Conservation (phyloP, 2,888 invertebrate species). For the Ditylenchus weischeri region DNA sequence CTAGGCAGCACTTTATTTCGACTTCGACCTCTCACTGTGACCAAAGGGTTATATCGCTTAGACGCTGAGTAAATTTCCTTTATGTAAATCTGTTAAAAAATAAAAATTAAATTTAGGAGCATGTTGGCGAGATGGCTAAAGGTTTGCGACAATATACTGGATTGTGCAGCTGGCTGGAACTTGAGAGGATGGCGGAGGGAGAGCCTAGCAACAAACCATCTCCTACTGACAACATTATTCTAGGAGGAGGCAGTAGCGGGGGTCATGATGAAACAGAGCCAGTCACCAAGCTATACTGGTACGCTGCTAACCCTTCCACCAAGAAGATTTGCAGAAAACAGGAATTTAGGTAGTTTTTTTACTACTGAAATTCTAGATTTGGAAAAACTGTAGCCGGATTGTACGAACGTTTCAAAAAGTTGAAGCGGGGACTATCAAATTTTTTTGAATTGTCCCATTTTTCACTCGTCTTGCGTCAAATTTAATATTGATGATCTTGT, state of each 20-base stretch:
- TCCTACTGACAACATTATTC: conserved; percentile 7
- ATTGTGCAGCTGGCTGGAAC: conserved; percentile 47
- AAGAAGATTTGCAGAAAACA: conserved; percentile 54
- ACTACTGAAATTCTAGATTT: not conserved
- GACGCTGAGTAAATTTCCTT: too few species aligned
- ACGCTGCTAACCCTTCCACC: conserved; percentile 52
- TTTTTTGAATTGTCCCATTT: too few species aligned
- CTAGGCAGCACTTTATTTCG: too few species aligned
- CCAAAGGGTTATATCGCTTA: too few species aligned
- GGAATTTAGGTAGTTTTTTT: conserved; percentile 40
- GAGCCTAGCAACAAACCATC: conserved; percentile 11
- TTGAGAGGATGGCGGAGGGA: conserved; percentile 43
- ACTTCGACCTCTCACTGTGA: too few species aligned
- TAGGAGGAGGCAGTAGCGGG: too few species aligned
- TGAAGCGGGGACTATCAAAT: too few species aligned
- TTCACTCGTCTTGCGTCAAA: too few species aligned
- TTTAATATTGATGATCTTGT: too few species aligned
- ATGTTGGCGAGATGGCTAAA: conserved; percentile 41
- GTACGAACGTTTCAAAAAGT: too few species aligned
- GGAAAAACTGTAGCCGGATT: too few species aligned
- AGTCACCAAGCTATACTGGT: conserved; percentile 52
- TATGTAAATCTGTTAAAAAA: too few species aligned
- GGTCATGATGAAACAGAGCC: conserved; percentile 9
- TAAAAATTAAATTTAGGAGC: not conserved
- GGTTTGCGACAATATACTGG: conserved; percentile 51